Base-by-base conservation (phyloP, 2,888 invertebrate genomes). In the Laspeyria flexula region DNA sequence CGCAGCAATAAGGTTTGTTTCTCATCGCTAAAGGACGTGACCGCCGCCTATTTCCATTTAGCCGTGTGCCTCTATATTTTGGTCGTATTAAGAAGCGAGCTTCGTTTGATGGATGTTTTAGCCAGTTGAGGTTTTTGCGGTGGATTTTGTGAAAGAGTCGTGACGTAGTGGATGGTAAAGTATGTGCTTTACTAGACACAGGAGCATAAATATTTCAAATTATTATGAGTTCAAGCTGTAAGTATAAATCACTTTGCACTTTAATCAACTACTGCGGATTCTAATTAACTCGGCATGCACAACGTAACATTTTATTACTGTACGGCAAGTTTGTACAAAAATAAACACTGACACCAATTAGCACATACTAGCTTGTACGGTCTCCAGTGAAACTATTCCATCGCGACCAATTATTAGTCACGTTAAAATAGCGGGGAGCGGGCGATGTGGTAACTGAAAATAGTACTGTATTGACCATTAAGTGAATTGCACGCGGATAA, bases 91-190 rank as follows among this genome's bases (percentile, higher is more conserved):
- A 84, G 83, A 82, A 81, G 81, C 72, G 76, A 81, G 81, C 77
- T 81, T 76, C 74, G 75, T 82, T 85, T 88, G 86, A 88, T 85
- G 80, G 83, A 88, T 88, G 83, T 82, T 83, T 85, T 79, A 81
- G 83, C 75, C 62, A 64, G 71, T 75, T 69, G 77, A 75, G 78
- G 80, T 83, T 85, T 83, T 82, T 83, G 82, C 73, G 80, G 79
- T 72, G 70, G 73, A 75, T 78, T 78, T 81, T 58, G 66, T 71
- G 73, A 79, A 81, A 76, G 60, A 77, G 71, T 72, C 71, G 55
- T 71, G 67, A 73, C 71, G 68, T 73, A 61, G 55, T 65, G 67
- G 66, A 65, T 56, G 65, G 60, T 69, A 74, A 74, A 71, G 60
- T 70, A 55, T 64, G 65, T 76, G 75, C 54, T 74, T 75, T 71